phyloP scores from a whole-genome alignment of 2,113 vertebrate genomes.

The Herpetotheres cachinnans region DNA sequence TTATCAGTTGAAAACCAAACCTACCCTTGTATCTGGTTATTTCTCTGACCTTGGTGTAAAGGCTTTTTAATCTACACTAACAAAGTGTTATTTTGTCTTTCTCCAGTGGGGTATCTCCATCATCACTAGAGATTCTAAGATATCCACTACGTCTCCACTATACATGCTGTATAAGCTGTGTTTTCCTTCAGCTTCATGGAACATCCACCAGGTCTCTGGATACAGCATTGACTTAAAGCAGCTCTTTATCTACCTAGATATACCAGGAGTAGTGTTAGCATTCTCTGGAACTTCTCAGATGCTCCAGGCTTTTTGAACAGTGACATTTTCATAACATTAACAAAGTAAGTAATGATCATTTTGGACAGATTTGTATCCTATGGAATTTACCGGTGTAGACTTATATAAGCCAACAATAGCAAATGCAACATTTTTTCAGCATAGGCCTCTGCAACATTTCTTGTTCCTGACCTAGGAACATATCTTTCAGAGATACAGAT shows the following conservation, averaged over 20 bases:
- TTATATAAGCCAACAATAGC: neutral
- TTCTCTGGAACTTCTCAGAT: neutral
- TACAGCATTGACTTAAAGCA: neutral
- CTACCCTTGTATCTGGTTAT: neutral
- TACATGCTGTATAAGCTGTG: neutral
- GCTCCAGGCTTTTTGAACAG: neutral
- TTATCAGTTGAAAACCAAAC: neutral
- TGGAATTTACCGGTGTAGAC: neutral
- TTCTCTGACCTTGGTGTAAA: neutral
- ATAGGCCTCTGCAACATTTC: neutral
- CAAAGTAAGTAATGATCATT: neutral
- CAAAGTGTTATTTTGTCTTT: neutral
- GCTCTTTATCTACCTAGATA: neutral
- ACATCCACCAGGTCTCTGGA: neutral
- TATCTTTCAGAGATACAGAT: neutral
- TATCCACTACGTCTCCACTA: neutral
- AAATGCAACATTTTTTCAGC: neutral
- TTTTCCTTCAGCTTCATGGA: neutral
- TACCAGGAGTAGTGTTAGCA: neutral
- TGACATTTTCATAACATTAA: neutral
- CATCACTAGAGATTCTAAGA: neutral
- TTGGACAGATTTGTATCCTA: neutral
- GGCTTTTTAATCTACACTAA: neutral
- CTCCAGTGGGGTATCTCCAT: neutral
- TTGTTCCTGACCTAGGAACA: neutral